Conservation (phyloP, 23 tunicate species). For the Styela clava region DNA sequence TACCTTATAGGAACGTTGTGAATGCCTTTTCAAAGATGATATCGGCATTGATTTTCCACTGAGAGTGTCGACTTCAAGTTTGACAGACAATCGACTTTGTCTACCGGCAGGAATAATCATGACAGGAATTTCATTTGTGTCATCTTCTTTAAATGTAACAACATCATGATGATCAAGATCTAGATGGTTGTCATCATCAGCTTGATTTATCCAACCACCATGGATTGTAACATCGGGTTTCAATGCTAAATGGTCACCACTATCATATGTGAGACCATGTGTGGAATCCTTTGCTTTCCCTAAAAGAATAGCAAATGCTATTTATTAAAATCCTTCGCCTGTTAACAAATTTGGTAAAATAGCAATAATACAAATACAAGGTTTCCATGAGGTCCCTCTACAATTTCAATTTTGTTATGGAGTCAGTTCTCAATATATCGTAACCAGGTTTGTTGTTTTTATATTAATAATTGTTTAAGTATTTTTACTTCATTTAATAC, state of each 20-base stretch:
- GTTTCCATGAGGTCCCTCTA: no score
- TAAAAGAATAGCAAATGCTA: no score
- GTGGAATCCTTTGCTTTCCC: no score
- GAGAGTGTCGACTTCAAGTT: slow-evolving; percentile 22
- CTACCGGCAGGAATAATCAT: slow-evolving; percentile 45
- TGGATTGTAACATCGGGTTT: not conserved
- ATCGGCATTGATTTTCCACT: not conserved
- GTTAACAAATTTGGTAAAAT: no score
- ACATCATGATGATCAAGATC: not conserved
- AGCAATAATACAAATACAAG: no score
- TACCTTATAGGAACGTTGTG: not conserved
- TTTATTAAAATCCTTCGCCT: no score
- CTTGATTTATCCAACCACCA: not conserved
- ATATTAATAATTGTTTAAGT: no score
- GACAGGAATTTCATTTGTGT: slow-evolving; percentile 55
- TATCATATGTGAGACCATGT: not conserved
- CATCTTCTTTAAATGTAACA: slow-evolving; percentile 4
- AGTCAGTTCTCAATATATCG: no score
- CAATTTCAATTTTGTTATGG: no score
- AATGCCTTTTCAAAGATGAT: not conserved
- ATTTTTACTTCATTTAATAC: no score
- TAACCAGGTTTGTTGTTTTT: no score
- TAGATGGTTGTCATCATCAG: not conserved
- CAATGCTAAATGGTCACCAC: not conserved
- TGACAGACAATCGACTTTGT: slow-evolving; percentile 34